phyloP scores from a whole-genome alignment of 2,888 invertebrate species.

The Diogma glabrata region DNA sequence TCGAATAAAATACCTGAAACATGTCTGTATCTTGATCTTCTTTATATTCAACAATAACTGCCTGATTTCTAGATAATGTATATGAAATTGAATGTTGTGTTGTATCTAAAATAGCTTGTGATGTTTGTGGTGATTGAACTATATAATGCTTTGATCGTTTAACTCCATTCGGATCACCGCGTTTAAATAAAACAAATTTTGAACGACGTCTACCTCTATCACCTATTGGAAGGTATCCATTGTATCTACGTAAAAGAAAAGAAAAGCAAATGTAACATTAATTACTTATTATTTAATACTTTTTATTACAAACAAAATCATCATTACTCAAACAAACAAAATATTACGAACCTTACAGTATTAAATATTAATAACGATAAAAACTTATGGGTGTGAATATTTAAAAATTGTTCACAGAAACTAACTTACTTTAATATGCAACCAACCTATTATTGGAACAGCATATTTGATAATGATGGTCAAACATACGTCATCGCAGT shows the following conservation, averaged over 20 bases:
- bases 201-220: constrained; percentile 88
- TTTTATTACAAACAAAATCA: no score
- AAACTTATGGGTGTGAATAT: no score
- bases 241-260: constrained; percentile 57
- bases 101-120: constrained; percentile 87
- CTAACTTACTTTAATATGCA: no score
- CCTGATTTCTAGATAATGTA: constrained; percentile 90
- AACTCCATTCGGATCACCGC: constrained; percentile 81
- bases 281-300: no score
- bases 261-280: no score
- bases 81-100: constrained; percentile 95
- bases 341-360: no score
- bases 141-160: constrained; percentile 91
- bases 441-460: no score
- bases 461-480: no score
- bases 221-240: constrained; percentile 86
- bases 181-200: constrained; percentile 83
- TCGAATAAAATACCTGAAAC: constrained; percentile 74
- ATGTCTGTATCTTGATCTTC: constrained; percentile 94
- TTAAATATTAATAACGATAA: no score
- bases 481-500: no score
- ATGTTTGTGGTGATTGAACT: constrained; percentile 89
- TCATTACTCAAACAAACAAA: no score
- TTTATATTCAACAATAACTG: constrained; percentile 96
- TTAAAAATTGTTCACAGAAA: no score